Percentiles rank a stretch among this genome's conserved stretches.
Evolutionary conservation across 2,113 vertebrate species (phyloP).

Genomic region (Corythoichthys haematopterus): DNA sequence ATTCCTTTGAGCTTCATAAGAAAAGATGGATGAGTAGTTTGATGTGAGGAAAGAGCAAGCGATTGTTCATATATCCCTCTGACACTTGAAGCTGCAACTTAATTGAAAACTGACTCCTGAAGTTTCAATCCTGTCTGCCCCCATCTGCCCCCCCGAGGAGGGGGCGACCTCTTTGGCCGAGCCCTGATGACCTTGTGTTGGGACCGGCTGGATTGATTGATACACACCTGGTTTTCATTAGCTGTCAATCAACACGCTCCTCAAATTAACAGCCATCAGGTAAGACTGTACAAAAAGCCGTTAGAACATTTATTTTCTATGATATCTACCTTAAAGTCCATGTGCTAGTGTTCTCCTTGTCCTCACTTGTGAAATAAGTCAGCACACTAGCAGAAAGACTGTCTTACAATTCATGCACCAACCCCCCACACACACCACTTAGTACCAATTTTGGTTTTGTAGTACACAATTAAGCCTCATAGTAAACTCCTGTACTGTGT

Average conservation of each 20-base stretch:
- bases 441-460: too few relatives aligned
- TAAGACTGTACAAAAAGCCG: background rate
- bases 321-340: background rate
- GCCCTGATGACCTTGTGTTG: conserved; percentile 52
- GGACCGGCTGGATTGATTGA: conserved; percentile 39
- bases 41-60: conserved; percentile 20
- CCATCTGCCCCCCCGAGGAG: conserved; percentile 46
- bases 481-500: too few relatives aligned
- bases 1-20: conserved; percentile 46
- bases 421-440: too few relatives aligned
- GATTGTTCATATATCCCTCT: conserved; percentile 43
- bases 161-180: conserved; percentile 51
- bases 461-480: too few relatives aligned
- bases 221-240: conserved; percentile 65
- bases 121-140: conserved; percentile 47
- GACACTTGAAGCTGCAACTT: conserved; percentile 56
- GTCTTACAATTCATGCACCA: too few relatives aligned
- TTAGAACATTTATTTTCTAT: background rate
- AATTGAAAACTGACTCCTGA: conserved; percentile 67
- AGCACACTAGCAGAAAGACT: too few relatives aligned
- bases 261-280: conserved; percentile 11
- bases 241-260: conserved; percentile 38
- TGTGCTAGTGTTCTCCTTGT: background rate
- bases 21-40: conserved; percentile 55
- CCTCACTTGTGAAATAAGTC: too few relatives aligned